Conservation (phyloP, 2,888 invertebrate species). For the Ophion slaviceki region DNA sequence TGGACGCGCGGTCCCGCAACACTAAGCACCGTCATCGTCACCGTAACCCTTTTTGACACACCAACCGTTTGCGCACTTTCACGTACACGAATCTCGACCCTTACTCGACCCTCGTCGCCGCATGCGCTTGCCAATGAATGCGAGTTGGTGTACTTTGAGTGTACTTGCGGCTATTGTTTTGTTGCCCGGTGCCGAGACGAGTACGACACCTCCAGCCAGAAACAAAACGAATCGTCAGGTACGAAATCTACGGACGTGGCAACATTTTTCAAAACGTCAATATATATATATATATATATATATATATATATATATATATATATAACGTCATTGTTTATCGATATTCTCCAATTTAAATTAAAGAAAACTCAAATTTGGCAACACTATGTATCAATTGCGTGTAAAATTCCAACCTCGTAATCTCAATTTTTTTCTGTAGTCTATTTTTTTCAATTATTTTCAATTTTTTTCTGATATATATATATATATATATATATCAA, state of each 20-base stretch:
- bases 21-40: conserved; percentile 42
- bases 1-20: conserved; percentile 41
- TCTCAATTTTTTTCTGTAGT: too few species aligned
- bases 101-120: conserved; percentile 15
- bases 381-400: too few species aligned
- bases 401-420: too few species aligned
- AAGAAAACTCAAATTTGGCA: too few species aligned
- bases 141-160: conserved; percentile 40
- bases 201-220: background rate
- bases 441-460: too few species aligned
- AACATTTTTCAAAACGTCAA: background rate
- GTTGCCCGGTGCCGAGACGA: background rate
- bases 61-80: conserved; percentile 19
- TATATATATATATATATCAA: too few species aligned
- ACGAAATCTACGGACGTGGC: background rate
- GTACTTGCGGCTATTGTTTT: conserved; percentile 40
- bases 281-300: too few species aligned
- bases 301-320: too few species aligned
- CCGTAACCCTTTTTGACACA: conserved; percentile 22
- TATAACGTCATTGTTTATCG: too few species aligned
- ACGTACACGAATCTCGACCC: background rate
- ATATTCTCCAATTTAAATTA: too few species aligned
- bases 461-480: too few species aligned
- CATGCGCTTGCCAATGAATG: conserved; percentile 12
- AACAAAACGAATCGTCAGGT: conserved; percentile 5